Conservation (phyloP, 1,140 invertebrate genomes). For the Hypsibius dujardini region DNA sequence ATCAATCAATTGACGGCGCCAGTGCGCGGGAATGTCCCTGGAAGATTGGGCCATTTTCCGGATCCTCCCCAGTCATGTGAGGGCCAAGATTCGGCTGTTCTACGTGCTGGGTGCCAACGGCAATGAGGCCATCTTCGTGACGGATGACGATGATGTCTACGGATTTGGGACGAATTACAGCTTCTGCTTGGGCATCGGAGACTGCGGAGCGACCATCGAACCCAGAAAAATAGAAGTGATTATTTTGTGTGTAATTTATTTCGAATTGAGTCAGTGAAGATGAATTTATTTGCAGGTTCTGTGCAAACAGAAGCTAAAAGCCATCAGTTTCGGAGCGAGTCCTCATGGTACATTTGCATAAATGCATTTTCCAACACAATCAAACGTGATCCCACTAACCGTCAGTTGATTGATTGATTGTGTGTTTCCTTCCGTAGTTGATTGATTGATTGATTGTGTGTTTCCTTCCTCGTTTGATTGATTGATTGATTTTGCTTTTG, state of each 20-base stretch:
- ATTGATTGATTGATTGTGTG: no score
- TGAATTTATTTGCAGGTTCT: background rate
- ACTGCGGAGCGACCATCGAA: background rate
- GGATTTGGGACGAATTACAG: constrained; percentile 5
- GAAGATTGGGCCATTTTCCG: background rate
- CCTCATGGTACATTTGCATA: background rate
- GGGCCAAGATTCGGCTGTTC: background rate
- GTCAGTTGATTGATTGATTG: no score
- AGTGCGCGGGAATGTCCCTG: background rate
- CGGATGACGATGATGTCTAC: background rate
- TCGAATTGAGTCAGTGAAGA: no score
- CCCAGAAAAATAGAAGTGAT: background rate
- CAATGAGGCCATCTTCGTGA: background rate
- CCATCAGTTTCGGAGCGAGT: background rate
- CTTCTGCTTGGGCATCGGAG: background rate
- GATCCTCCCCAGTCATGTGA: background rate
- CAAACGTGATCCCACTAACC: no score
- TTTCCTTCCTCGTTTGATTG: no score
- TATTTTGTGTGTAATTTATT: background rate
- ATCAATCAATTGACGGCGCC: no score
- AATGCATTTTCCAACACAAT: background rate
- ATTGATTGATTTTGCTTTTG: no score
- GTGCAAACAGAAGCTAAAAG: background rate
- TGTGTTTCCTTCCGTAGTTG: no score
- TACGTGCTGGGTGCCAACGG: background rate